phyloP scores from a whole-genome alignment of 2,113 vertebrate species.

The Glaucidium brasilianum region DNA sequence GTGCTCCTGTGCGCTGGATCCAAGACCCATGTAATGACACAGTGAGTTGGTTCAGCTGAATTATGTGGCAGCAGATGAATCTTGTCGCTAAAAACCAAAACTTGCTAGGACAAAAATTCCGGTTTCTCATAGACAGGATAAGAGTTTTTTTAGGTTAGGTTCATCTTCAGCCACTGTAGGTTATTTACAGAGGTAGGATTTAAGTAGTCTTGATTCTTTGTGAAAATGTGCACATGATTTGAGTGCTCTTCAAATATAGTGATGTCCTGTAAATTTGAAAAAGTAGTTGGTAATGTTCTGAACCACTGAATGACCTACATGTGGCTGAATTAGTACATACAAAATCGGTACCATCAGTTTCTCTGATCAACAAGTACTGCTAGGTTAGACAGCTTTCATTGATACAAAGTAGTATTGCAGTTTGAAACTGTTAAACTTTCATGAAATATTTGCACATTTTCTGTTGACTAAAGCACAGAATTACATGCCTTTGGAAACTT shows the following conservation, averaged over 20 bases:
- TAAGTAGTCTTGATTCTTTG: neutral
- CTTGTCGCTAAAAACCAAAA: neutral
- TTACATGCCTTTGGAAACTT: neutral
- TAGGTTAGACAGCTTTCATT: neutral
- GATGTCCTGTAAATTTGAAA: neutral
- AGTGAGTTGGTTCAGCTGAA: neutral
- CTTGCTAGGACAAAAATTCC: neutral
- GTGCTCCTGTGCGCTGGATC: neutral
- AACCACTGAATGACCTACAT: neutral
- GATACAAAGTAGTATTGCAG: neutral
- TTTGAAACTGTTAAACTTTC: neutral
- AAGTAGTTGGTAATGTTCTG: neutral
- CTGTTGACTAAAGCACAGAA: neutral
- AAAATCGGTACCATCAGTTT: neutral
- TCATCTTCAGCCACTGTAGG: neutral
- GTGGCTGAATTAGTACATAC: neutral
- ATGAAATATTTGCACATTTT: neutral
- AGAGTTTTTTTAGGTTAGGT: neutral
- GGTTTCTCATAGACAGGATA: neutral
- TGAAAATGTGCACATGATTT: accelerated
- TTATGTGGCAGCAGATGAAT: neutral
- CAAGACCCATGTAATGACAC: accelerated
- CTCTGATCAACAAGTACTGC: neutral
- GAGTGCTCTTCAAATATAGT: neutral
- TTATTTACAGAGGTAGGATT: neutral